A percentile compares a stretch with the other conserved stretches of the same genome.
phyloP scores from a whole-genome alignment of 2,113 vertebrate species.

The Oncorhynchus clarkii region DNA sequence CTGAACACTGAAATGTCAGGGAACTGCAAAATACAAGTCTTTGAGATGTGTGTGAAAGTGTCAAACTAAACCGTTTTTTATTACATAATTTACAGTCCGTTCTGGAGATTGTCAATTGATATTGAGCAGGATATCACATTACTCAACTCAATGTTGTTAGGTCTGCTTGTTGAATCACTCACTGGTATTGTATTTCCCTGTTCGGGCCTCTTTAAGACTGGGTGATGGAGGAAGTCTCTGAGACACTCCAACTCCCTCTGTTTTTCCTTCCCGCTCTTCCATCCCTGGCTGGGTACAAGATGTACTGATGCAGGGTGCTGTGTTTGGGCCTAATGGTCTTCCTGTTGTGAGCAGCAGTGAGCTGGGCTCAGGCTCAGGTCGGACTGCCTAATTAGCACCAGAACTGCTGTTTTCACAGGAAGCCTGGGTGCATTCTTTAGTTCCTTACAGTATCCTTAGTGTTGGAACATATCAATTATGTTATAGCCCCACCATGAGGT shows the following conservation, averaged over 20 bases:
- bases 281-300: slow-evolving; percentile 1
- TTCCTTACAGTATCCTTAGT: neutral
- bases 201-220: neutral
- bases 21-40: no score
- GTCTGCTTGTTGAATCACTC: neutral
- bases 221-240: slow-evolving; percentile 25
- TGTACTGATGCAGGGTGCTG: slow-evolving; percentile 44
- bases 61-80: no score
- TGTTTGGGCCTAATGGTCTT: slow-evolving; percentile 60
- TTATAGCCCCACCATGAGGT: no score
- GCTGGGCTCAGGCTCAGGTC: slow-evolving; percentile 9
- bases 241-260: slow-evolving; percentile 33
- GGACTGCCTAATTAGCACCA: slow-evolving; percentile 58
- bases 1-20: neutral
- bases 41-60: no score
- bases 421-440: slow-evolving; percentile 43
- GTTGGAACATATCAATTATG: no score
- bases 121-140: neutral
- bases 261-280: slow-evolving; percentile 39
- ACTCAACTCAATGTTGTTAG: neutral
- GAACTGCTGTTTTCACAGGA: slow-evolving; percentile 61
- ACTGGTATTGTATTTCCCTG: no score
- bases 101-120: neutral
- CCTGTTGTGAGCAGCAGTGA: slow-evolving; percentile 74
- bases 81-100: no score